Base-by-base conservation (phyloP, 2,888 invertebrate species). In the Drosophila testacea region DNA sequence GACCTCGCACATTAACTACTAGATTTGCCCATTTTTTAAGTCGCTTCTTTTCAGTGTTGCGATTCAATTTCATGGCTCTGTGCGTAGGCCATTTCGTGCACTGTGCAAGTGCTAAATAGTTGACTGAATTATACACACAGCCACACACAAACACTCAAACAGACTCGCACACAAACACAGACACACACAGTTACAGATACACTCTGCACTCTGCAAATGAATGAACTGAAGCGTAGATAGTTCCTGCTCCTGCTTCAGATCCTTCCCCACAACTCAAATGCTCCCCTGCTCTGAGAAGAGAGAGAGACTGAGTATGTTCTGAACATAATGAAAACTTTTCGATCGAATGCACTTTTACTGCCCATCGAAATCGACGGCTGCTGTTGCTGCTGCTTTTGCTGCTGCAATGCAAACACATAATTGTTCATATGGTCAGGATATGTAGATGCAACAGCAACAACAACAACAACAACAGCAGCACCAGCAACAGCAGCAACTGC, bases 21-120 rank as follows among this genome's bases (percentile, higher is more conserved):
- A 22, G 34, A 7, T 50, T 7, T 2, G 22, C 10, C 4, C 0
- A 38, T 30, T 57, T 62, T 68, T 73, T 47, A 56, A 60, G 64
- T 61, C 55, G 30, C 41, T 60, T 22, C 42, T 56, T 66, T 46
- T 60, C 41, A 46, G 71, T 51, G 66, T 69, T 67, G 63, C 86
- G 79, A 90, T 90, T 88, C 86, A 90, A 91, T 91, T 91, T 91
- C 89, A 91, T 90, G 90, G 88, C 81, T 84, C 79, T 81, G 78
- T 91, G 87, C 78, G 82, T 80, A 83, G 80, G 71, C 79, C 83
- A 73, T 81, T 83, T 69, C 66, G 64, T 77, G 61, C 70, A 71
- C 80, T 73, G 73, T 79, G 77, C 82, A 77, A 87, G 87, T 87
- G 84, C 82, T 85, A 87, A 85, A 85, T 82, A 82, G 85, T 87